Evolutionary conservation across 2,797 vertebrate species (phyloP).

Genomic region (Sebastes umbrosus): DNA sequence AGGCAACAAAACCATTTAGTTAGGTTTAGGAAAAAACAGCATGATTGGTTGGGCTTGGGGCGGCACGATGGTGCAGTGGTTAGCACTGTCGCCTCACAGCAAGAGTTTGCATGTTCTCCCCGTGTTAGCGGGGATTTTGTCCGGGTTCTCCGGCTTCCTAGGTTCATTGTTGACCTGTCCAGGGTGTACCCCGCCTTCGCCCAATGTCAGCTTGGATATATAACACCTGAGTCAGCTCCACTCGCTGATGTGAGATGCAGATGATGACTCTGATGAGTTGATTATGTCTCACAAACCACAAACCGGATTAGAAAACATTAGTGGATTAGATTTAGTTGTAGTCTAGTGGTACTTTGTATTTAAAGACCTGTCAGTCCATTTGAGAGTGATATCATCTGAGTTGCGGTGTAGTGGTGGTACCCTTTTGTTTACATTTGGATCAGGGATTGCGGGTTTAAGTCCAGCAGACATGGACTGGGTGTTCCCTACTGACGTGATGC

Average conservation of each 20-base stretch:
- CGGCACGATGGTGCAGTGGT: too few species aligned
- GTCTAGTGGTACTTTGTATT: neutral
- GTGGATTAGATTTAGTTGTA: neutral
- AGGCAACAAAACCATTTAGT: too few species aligned
- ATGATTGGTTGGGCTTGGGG: too few species aligned
- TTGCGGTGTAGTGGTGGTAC: neutral
- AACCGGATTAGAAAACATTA: neutral
- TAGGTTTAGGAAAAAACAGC: too few species aligned
- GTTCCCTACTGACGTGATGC: slow-evolving; percentile 44
- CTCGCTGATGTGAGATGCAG: neutral
- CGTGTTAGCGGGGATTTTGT: too few species aligned
- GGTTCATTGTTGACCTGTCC: too few species aligned
- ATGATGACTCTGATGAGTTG: neutral
- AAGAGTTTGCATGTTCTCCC: too few species aligned
- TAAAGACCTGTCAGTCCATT: neutral
- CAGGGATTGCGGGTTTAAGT: slow-evolving; percentile 26
- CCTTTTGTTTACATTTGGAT: slow-evolving; percentile 36
- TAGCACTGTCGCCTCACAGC: too few species aligned
- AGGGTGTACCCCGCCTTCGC: too few species aligned
- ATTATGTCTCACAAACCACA: neutral
- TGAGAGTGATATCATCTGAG: neutral
- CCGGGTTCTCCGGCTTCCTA: too few species aligned
- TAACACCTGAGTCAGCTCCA: neutral
- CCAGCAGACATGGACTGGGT: slow-evolving; percentile 34
- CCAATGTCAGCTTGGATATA: too few species aligned